phyloP scores from a whole-genome alignment of 2,797 vertebrate species.

The Ceyx erithaca region DNA sequence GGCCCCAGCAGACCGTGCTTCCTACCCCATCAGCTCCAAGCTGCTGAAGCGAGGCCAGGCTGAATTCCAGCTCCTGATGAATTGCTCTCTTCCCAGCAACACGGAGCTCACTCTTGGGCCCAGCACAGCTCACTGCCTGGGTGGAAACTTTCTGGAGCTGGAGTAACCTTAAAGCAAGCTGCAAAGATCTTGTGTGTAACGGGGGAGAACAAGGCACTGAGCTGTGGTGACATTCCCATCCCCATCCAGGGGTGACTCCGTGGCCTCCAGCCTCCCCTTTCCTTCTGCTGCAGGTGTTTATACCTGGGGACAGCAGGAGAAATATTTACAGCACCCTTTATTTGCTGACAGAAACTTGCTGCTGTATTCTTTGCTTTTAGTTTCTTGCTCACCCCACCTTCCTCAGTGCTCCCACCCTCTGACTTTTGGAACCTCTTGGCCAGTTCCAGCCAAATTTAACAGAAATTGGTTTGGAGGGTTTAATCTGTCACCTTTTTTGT shows the following conservation, averaged over 20 bases:
- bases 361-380: not conserved
- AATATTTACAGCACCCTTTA: fast-evolving
- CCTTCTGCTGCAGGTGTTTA: not conserved
- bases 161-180: not conserved
- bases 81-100: not conserved
- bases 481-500: fast-evolving
- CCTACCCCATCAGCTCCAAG: not conserved
- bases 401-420: fast-evolving
- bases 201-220: not conserved
- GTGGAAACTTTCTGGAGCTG: not conserved
- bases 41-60: not conserved
- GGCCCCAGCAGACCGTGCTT: slow-evolving; percentile 33
- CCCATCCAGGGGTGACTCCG: fast-evolving
- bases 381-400: not conserved
- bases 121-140: not conserved
- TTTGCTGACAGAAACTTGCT: not conserved
- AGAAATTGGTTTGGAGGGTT: fast-evolving
- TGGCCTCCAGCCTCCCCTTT: not conserved
- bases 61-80: slow-evolving; percentile 18
- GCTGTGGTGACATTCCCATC: not conserved
- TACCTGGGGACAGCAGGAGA: not conserved
- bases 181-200: not conserved
- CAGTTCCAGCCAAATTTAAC: fast-evolving
- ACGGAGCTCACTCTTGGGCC: not conserved
- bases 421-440: not conserved